Evolutionary conservation across 2,797 vertebrate species (phyloP).

Genomic region (Manis crassicaudata): DNA sequence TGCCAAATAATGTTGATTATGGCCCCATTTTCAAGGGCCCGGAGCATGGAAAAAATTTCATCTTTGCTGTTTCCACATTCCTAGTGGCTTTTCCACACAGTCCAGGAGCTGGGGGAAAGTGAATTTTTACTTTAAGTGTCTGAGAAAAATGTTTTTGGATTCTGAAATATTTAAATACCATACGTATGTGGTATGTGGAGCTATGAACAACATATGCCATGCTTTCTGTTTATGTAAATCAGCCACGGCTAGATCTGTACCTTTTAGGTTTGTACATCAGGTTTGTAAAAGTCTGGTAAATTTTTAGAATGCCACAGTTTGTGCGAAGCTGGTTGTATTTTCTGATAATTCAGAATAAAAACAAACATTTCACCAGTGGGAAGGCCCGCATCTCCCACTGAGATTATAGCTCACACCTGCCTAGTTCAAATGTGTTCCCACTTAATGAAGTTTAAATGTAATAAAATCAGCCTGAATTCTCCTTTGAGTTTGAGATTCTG

Average conservation of each 20-base stretch:
- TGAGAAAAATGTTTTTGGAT: slow-evolving; percentile 40
- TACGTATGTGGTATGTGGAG: not conserved
- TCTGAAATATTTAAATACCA: slow-evolving; percentile 63
- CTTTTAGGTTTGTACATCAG: slow-evolving; percentile 36
- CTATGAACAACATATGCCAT: not conserved
- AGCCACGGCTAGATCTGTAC: not conserved
- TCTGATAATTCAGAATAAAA: slow-evolving; percentile 57
- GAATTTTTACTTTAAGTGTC: slow-evolving; percentile 49
- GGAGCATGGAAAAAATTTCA: not conserved
- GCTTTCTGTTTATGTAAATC: slow-evolving; percentile 16
- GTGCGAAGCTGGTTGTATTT: slow-evolving; percentile 31
- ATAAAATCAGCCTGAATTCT: not conserved
- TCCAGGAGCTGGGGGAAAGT: not conserved
- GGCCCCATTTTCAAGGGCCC: not conserved
- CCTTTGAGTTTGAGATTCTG: not conserved
- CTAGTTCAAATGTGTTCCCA: not conserved
- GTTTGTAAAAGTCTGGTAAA: not conserved
- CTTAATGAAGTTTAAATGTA: slow-evolving; percentile 31
- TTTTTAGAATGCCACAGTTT: slow-evolving; percentile 14
- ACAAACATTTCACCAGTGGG: not conserved
- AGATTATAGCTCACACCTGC: slow-evolving; percentile 22
- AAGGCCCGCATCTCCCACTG: slow-evolving; percentile 17
- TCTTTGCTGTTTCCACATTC: slow-evolving; percentile 29
- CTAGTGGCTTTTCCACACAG: not conserved
- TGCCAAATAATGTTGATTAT: slow-evolving; percentile 2